Conservation (phyloP, 1,140 invertebrate species). For the Homarus americanus region DNA sequence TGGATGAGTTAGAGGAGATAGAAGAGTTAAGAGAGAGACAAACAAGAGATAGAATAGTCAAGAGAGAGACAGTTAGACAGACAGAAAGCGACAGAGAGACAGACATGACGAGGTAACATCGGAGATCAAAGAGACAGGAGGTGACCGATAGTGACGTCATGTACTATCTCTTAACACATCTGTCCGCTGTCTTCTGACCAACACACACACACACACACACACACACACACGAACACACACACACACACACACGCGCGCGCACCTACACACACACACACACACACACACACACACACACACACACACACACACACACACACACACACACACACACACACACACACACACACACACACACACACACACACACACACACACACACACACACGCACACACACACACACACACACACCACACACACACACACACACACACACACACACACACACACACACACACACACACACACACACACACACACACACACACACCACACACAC, state of each 20-base stretch:
- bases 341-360: not conserved
- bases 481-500: too few relatives aligned
- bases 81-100: too few relatives aligned
- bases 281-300: conserved; percentile 32
- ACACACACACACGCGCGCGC: conserved; percentile 31
- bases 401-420: not conserved
- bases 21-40: conserved; percentile 35
- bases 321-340: not conserved
- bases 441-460: too few relatives aligned
- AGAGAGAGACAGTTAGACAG: too few relatives aligned
- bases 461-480: too few relatives aligned
- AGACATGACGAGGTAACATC: too few relatives aligned
- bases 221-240: conserved; percentile 39
- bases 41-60: not conserved
- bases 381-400: not conserved
- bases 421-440: too few relatives aligned
- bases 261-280: conserved; percentile 26
- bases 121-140: not conserved
- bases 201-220: conserved; percentile 40
- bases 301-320: conserved; percentile 10
- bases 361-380: not conserved
- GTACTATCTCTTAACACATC: not conserved
- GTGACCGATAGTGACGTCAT: not conserved
- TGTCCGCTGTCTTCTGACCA: not conserved
- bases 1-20: not conserved